A percentile compares a stretch with the other conserved stretches of the same genome.
These are phyloP conservation scores for Urosaurus nigricauda DNA, from an alignment of 2,797 vertebrate genomes.

Conservation along the genomic window DNA sequence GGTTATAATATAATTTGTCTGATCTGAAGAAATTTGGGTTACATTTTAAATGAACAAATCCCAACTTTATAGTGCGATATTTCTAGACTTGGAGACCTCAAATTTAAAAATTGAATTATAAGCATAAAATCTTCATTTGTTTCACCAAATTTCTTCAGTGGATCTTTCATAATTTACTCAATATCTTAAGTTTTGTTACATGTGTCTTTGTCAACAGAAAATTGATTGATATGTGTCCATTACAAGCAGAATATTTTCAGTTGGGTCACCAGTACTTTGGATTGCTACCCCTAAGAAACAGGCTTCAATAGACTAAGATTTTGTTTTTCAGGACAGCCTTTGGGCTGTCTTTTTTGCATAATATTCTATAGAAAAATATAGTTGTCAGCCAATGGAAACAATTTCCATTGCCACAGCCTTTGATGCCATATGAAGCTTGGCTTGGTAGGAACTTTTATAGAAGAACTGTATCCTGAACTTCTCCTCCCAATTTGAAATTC, in stretches of 20 bases:
- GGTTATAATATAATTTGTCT: background rate
- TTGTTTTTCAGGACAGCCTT: background rate
- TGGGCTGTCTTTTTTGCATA: background rate
- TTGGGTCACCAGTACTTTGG: no score
- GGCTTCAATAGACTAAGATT: background rate
- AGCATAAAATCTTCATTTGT: background rate
- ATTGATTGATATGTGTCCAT: background rate
- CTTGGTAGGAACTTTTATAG: no score
- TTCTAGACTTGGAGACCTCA: background rate
- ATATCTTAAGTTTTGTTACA: background rate
- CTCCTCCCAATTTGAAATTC: no score
- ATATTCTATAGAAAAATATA: no score
- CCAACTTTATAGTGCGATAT: background rate
- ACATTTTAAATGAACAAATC: slow-evolving; percentile 3
- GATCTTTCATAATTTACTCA: background rate
- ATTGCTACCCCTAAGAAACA: no score
- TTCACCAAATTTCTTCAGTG: background rate
- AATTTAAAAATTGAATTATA: background rate
- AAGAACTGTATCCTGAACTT: no score
- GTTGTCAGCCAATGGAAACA: no score
- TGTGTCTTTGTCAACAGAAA: background rate
- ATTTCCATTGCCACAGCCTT: no score
- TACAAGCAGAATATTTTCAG: no score
- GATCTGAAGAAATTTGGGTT: background rate
- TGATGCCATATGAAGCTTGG: no score